Conservation (phyloP, 2,797 vertebrate species). For the Poliocrania exsul region DNA sequence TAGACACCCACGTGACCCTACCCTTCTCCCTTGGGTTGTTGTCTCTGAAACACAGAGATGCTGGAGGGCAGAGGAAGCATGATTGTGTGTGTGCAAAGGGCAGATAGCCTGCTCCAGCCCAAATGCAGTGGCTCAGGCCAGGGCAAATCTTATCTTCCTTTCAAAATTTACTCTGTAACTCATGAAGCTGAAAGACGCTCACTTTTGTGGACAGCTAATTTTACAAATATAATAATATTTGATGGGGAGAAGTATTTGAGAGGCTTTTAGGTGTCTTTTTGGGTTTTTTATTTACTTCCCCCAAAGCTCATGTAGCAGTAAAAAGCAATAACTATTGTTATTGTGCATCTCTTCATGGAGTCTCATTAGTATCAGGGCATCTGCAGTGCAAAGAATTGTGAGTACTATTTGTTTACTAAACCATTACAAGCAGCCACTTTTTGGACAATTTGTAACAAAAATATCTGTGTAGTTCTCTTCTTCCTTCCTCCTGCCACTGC, state of each 20-base stretch:
- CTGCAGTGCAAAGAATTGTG: not conserved
- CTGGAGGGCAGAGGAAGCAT: not conserved
- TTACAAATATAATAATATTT: not conserved
- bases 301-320: not conserved
- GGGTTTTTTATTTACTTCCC: not conserved
- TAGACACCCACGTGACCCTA: fast-evolving
- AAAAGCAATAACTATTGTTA: not conserved
- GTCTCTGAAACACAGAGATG: fast-evolving
- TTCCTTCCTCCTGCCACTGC: not conserved
- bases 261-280: not conserved
- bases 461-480: not conserved
- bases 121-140: fast-evolving
- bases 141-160: not conserved
- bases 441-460: slow-evolving; percentile 33
- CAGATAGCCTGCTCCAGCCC: not conserved
- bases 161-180: not conserved
- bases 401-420: slow-evolving; percentile 12
- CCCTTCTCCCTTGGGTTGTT: not conserved
- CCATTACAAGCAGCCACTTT: not conserved
- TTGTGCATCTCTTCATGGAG: not conserved
- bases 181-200: not conserved
- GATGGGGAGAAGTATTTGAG: not conserved
- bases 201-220: not conserved
- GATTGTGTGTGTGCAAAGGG: not conserved
- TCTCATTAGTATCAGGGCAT: not conserved